Base-by-base conservation (phyloP, 2,888 invertebrate genomes). In the Conistra vaccinii region DNA sequence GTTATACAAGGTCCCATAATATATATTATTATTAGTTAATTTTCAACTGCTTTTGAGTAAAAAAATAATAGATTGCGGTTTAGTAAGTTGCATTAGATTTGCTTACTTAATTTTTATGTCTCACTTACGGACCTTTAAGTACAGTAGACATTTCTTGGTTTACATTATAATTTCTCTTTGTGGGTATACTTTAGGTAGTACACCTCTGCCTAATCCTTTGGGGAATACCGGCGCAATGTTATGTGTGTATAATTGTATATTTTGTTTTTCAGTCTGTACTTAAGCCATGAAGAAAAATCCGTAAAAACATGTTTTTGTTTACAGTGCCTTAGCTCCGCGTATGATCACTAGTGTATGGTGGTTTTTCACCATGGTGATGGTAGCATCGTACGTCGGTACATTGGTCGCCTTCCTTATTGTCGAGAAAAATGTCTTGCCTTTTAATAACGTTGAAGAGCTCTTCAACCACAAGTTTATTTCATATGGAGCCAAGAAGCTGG, bases 361-460 rank as follows among this genome's bases (percentile, higher is more conserved):
- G 98, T 98, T 99, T 91, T 99, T 99, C 91, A 98, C 98, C 0
- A 96, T 99, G 89, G 98, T 99, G 82, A 98, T 98, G 97, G 98
- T 98, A 1, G 97, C 98, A 0, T 98, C 98, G 0, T 99, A 99
- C 90, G 98, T 98, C 0, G 99, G 99, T 61, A 99, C 99, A 90
- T 95, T 99, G 85, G 99, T 99, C 3, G 99, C 99, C 9, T 99
- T 98, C 90, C 96, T 99, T 10, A 99, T 98, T 0, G 97, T 98
- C 0, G 98, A 98, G 89, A 97, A 97, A 7, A 95, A 97, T 14
- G 97, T 97, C 0, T 95, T 97, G 20, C 97, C 98, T 0, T 98
- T 98, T 76, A 96, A 98, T 84, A 98, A 97, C 74, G 98, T 98
- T 0, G 98, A 99, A 67, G 99, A 99, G 90, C 96, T 99, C 55